phyloP scores from a whole-genome alignment of 2,797 vertebrate genomes.

The Arrhamphus sclerolepis region DNA sequence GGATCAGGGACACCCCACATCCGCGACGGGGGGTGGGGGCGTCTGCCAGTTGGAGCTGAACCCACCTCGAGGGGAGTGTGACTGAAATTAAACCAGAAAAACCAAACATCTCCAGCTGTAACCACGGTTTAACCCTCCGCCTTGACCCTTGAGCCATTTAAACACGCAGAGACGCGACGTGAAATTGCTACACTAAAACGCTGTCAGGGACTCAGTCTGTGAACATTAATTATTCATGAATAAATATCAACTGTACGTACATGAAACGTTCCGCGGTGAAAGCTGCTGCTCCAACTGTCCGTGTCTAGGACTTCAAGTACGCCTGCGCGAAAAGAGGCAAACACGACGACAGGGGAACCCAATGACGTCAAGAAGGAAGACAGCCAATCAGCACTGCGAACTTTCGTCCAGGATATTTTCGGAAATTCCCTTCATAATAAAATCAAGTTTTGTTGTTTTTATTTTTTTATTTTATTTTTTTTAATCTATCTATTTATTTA shows the following conservation, averaged over 20 bases:
- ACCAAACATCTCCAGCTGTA: conserved; percentile 1
- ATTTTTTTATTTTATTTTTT: neutral
- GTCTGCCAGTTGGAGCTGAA: neutral
- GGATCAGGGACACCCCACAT: neutral
- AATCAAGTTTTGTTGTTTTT: neutral
- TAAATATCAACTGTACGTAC: conserved; percentile 35
- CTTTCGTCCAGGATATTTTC: neutral
- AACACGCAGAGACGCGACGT: neutral
- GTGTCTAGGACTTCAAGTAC: conserved; percentile 7
- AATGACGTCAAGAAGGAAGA: conserved; percentile 35
- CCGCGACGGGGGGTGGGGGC: neutral
- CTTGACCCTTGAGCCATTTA: neutral
- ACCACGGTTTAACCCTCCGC: neutral
- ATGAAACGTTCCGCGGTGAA: conserved; percentile 3
- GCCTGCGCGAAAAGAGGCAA: conserved; percentile 37
- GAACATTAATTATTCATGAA: neutral
- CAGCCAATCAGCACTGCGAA: conserved; percentile 48
- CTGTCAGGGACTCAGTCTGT: neutral
- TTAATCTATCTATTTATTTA: too few species aligned
- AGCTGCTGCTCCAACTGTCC: conserved; percentile 3
- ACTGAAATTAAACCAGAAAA: neutral
- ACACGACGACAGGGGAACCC: conserved; percentile 42
- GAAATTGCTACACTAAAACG: neutral
- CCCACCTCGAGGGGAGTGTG: neutral
- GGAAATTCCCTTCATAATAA: conserved; percentile 12